A percentile compares a stretch with the other conserved stretches of the same genome.
These are phyloP conservation scores for Dysdera silvatica DNA, from an alignment of 1,140 invertebrate species.

Conservation along the genomic window DNA sequence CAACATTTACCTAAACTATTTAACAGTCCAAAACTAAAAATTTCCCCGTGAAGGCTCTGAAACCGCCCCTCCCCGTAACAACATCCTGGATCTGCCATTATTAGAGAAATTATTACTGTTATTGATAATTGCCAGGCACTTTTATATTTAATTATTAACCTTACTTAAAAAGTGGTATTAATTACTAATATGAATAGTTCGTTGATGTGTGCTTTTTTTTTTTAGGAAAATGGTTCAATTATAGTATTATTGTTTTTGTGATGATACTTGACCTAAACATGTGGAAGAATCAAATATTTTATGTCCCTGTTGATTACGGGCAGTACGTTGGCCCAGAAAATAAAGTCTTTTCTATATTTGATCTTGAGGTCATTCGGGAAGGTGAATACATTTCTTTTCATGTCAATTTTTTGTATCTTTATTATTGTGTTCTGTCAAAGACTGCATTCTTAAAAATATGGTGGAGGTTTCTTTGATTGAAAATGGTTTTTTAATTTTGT, in stretches of 20 bases:
- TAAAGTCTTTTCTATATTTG: constrained; percentile 47
- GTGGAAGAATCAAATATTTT: constrained; percentile 57
- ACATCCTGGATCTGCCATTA: too few relatives aligned
- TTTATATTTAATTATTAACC: background rate
- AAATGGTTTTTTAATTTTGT: constrained; percentile 7
- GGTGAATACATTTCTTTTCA: too few relatives aligned
- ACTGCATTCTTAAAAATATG: too few relatives aligned
- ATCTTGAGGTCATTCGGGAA: constrained; percentile 41
- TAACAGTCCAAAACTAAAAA: too few relatives aligned
- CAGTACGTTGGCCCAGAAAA: constrained; percentile 47
- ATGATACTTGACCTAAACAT: constrained; percentile 54
- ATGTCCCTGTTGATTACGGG: constrained; percentile 48
- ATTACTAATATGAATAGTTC: constrained; percentile 7
- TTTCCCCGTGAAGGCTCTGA: too few relatives aligned
- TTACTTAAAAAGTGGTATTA: background rate
- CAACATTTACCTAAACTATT: too few relatives aligned
- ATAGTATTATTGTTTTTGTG: constrained; percentile 52
- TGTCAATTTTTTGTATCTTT: too few relatives aligned
- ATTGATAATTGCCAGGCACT: too few relatives aligned
- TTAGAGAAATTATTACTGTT: too few relatives aligned
- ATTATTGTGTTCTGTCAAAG: too few relatives aligned
- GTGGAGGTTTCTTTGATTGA: background rate
- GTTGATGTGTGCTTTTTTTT: constrained; percentile 35
- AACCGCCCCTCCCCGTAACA: too few relatives aligned
- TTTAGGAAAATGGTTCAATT: constrained; percentile 55